A percentile compares a stretch with the other conserved stretches of the same genome.
Conservation (phyloP, 2,888 invertebrate genomes). For the Notodonta dromedarius region DNA sequence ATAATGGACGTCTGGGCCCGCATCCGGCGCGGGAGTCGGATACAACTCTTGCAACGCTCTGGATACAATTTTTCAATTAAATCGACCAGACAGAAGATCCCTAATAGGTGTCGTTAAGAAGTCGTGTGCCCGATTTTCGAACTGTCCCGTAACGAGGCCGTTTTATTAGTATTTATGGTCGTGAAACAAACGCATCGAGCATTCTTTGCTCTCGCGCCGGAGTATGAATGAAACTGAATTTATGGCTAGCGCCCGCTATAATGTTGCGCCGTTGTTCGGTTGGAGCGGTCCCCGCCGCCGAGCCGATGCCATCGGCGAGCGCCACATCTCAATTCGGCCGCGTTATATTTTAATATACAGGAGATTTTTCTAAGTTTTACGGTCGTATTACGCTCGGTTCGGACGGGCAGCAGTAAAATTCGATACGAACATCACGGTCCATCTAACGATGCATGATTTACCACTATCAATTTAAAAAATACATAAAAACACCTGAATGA, state of each 20-base stretch:
- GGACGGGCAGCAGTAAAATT: slow-evolving; percentile 72
- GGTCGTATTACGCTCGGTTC: slow-evolving; percentile 67
- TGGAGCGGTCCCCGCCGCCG: slow-evolving; percentile 45
- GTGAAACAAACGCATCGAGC: slow-evolving; percentile 71
- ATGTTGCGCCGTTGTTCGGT: slow-evolving; percentile 59
- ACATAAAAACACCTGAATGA: slow-evolving; percentile 71
- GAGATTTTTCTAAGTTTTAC: slow-evolving; percentile 80
- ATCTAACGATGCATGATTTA: slow-evolving; percentile 78
- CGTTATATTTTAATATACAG: slow-evolving; percentile 51
- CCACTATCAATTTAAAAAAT: slow-evolving; percentile 75
- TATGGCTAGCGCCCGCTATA: slow-evolving; percentile 74
- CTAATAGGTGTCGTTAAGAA: slow-evolving; percentile 84
- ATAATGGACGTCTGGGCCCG: slow-evolving; percentile 84
- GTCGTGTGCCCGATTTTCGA: slow-evolving; percentile 84
- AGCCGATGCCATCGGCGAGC: slow-evolving; percentile 23
- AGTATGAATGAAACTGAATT: slow-evolving; percentile 77
- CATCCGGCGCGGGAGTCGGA: slow-evolving; percentile 82
- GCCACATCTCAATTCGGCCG: slow-evolving; percentile 57
- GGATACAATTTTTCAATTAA: slow-evolving; percentile 85
- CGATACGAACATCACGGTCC: slow-evolving; percentile 69
- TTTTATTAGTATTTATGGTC: slow-evolving; percentile 83
- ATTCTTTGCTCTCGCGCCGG: slow-evolving; percentile 58
- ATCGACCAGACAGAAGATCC: slow-evolving; percentile 82
- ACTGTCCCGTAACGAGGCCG: slow-evolving; percentile 79
- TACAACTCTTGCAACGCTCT: slow-evolving; percentile 81